Evolutionary conservation across 2,797 vertebrate species (phyloP).

Genomic region (Oreochromis mossambicus): DNA sequence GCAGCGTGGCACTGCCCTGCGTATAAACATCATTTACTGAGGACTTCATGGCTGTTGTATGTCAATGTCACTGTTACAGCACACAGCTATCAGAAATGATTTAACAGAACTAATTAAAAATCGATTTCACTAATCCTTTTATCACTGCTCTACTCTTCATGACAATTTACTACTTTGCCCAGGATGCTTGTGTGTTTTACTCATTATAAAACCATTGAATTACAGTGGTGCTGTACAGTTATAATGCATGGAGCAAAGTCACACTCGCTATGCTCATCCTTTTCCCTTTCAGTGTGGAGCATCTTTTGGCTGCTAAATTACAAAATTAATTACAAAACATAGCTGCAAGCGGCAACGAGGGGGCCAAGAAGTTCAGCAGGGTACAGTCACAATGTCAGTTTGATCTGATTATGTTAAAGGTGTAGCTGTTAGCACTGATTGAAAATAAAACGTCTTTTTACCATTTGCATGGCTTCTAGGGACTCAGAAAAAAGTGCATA

Average conservation of each 20-base stretch:
- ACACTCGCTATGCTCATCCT: not conserved
- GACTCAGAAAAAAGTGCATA: not conserved
- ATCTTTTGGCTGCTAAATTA: conserved; percentile 6
- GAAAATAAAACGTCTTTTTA: not conserved
- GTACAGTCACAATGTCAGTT: not conserved
- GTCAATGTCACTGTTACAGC: not conserved
- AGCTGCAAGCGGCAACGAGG: not conserved
- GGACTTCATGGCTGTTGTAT: not conserved
- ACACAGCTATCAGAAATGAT: conserved; percentile 18
- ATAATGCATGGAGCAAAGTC: conserved; percentile 12
- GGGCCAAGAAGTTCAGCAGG: not conserved
- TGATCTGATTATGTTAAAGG: not conserved
- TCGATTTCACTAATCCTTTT: conserved; percentile 54
- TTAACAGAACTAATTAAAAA: conserved; percentile 47
- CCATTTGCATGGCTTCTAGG: not conserved
- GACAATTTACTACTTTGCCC: conserved; percentile 26
- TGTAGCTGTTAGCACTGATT: not conserved
- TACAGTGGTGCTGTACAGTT: not conserved
- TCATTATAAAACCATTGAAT: conserved; percentile 30
- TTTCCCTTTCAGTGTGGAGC: conserved; percentile 1
- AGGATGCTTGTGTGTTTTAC: conserved; percentile 16
- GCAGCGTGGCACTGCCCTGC: not conserved
- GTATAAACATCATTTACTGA: conserved; percentile 20
- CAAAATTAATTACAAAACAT: not conserved
- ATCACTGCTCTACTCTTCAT: conserved; percentile 20